Evolutionary conservation across 53 echinoderm and acorn worm species (phyloP).

Genomic region (Zoroaster sp.): DNA sequence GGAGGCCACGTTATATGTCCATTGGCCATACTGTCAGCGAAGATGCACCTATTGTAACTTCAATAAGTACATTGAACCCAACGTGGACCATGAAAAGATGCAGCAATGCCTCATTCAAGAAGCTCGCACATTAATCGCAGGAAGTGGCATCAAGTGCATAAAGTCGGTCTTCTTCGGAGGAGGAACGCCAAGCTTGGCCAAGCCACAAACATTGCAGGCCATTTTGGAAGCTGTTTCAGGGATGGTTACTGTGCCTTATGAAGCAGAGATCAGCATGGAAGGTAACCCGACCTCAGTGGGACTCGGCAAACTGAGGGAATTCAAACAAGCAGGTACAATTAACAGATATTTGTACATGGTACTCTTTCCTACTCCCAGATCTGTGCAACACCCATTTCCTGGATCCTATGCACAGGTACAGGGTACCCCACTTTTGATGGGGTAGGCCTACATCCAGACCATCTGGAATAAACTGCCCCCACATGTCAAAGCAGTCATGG

Average conservation of each 20-base stretch:
- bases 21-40: slow-evolving; percentile 95
- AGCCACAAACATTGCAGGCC: slow-evolving; percentile 65
- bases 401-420: background rate
- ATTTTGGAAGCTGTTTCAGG: slow-evolving; percentile 68
- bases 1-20: slow-evolving; percentile 84
- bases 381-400: background rate
- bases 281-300: slow-evolving; percentile 90
- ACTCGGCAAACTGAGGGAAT: slow-evolving; percentile 63
- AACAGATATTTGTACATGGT: background rate
- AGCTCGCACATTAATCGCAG: slow-evolving; percentile 56
- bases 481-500: too few species aligned
- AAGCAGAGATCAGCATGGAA: slow-evolving; percentile 88
- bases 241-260: slow-evolving; percentile 47
- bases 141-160: slow-evolving; percentile 72
- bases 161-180: slow-evolving; percentile 94
- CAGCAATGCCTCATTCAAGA: slow-evolving; percentile 70
- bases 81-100: slow-evolving; percentile 77
- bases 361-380: background rate
- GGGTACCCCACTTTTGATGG: background rate
- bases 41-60: slow-evolving; percentile 97
- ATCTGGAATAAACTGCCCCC: too few species aligned
- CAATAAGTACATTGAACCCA: slow-evolving; percentile 81
- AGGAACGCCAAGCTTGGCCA: slow-evolving; percentile 90
- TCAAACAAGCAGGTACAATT: slow-evolving; percentile 76
- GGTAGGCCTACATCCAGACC: too few species aligned